Evolutionary conservation across 2,797 vertebrate species (phyloP).

Genomic region (Eurystomus glaucurus): DNA sequence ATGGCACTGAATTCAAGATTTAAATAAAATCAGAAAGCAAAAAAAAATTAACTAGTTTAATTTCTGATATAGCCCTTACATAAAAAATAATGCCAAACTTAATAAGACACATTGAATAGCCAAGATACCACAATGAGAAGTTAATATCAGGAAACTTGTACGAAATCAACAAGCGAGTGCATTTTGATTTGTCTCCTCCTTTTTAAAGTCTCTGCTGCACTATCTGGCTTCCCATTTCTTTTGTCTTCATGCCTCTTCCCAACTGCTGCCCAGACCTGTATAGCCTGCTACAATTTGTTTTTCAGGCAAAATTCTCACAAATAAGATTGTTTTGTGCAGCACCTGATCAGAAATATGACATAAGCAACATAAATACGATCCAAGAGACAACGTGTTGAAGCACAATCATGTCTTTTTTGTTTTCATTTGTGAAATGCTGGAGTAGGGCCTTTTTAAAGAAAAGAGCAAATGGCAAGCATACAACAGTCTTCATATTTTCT

Average conservation of each 20-base stretch:
- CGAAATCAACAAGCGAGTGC: background rate
- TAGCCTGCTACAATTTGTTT: background rate
- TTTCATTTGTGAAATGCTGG: background rate
- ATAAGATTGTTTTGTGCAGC: background rate
- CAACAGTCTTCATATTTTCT: background rate
- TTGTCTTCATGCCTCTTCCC: background rate
- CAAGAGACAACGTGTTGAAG: accelerated
- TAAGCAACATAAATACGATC: background rate
- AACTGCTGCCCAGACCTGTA: background rate
- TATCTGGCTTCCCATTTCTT: background rate
- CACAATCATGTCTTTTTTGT: background rate
- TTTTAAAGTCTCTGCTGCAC: background rate
- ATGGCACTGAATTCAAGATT: background rate
- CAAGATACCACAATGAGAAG: background rate
- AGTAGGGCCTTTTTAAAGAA: background rate
- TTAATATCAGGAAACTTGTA: background rate
- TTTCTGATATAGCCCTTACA: background rate
- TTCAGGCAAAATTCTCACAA: background rate
- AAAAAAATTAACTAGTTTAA: background rate
- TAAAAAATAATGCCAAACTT: background rate
- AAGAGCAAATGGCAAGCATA: background rate
- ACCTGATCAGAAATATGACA: background rate
- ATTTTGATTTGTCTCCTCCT: background rate
- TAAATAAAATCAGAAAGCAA: background rate
- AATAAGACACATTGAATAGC: background rate